Evolutionary conservation across 2,888 invertebrate genomes (phyloP), one percentile per base, ranked within the genome.

Genomic region (Hirtodrosophila trivittata): DNA sequence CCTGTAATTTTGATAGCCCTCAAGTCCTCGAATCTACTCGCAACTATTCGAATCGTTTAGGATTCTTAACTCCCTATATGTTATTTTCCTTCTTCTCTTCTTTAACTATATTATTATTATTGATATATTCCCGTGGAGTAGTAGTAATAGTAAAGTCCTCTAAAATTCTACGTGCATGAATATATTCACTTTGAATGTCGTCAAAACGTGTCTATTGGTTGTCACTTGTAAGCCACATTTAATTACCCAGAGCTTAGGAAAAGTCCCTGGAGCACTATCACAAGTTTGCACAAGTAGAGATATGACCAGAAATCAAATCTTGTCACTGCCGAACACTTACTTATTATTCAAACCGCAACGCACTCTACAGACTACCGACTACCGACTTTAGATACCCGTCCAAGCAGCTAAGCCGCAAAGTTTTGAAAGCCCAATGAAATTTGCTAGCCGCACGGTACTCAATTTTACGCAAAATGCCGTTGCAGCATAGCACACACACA

Each of bases 381-480:
- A 10, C 13, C 16, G 56, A 54, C 47, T 63, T 50, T 51, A 35
- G 50, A 62, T 26, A 47, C 18, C 35, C 56, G 42, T 52, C 39
- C 32, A 46, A 38, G 10, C 33, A 30, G 14, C 52, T 28, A 63
- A 67, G 75, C 82, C 82, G 50, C 83, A 83, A 83, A 85, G 86
- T 85, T 83, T 82, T 83, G 75, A 83, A 77, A 85, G 73, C 75
- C 83, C 82, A 66, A 59, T 75, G 77, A 82, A 85, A 77, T 77
- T 80, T 77, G 69, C 52, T 66, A 80, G 67, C 82, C 77, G 64
- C 80, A 82, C 50, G 77, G 75, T 83, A 85, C 82, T 85, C 83
- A 80, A 82, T 82, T 85, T 68, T 66, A 68, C 68, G 66, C 66
- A 77, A 46, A 63, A 65, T 47, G 35, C 32, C 39, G 50, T 49